These are phyloP conservation scores for Sericinus montela DNA, from an alignment of 2,888 invertebrate species.

Conservation along the genomic window DNA sequence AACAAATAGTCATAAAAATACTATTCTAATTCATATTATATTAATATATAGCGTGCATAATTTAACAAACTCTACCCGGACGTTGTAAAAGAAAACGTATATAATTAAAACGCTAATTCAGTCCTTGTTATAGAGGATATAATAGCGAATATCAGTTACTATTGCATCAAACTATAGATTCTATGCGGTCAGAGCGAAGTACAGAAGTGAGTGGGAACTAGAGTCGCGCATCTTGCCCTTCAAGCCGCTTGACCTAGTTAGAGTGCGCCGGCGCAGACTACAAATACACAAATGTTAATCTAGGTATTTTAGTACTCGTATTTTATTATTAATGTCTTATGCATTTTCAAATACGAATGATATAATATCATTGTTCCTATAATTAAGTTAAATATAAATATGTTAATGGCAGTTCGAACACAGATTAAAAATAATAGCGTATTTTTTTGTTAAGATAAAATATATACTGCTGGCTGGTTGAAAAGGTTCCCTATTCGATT, in stretches of 20 bases:
- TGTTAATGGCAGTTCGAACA: too few species aligned
- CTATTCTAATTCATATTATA: too few species aligned
- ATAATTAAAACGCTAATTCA: not conserved
- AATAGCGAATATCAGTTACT: not conserved
- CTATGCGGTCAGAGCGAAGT: constrained; percentile 1
- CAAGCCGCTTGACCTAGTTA: constrained; percentile 35
- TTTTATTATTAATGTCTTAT: not conserved
- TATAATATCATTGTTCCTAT: too few species aligned
- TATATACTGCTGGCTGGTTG: too few species aligned
- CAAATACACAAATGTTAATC: constrained; percentile 1
- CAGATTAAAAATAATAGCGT: too few species aligned
- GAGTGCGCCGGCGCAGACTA: constrained; percentile 21
- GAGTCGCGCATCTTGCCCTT: constrained; percentile 36
- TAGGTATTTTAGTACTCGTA: constrained; percentile 9
- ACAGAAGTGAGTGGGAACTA: constrained; percentile 23
- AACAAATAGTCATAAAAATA: too few species aligned
- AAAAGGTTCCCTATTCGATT: too few species aligned
- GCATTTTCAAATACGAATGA: not conserved
- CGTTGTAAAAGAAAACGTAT: constrained; percentile 6
- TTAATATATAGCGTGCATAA: not conserved
- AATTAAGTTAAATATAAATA: too few species aligned
- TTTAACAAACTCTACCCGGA: constrained; percentile 14
- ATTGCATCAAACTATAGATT: constrained; percentile 5
- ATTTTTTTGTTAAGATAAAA: too few species aligned
- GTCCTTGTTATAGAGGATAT: not conserved